Percentiles rank a stretch among this genome's conserved stretches.
Conservation (phyloP, 2,888 invertebrate genomes). For the Melangyna quadrimaculata region DNA sequence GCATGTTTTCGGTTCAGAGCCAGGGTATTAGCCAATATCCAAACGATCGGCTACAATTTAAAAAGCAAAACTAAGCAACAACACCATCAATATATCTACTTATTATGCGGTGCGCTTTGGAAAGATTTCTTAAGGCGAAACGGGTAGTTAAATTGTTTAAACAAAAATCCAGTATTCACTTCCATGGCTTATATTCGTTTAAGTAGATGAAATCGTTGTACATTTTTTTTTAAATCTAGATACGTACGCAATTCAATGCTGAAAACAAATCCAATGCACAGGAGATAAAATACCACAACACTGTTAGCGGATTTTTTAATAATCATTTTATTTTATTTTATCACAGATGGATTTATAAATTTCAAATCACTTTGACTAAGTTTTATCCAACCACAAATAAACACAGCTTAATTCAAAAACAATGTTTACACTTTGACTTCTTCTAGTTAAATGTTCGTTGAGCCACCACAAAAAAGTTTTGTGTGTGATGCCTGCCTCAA, state of each 20-base stretch:
- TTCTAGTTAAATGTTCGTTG: slow-evolving; percentile 36
- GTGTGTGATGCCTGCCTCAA: slow-evolving; percentile 32
- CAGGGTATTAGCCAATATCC: slow-evolving; percentile 38
- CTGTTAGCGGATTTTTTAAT: slow-evolving; percentile 18
- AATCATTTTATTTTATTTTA: slow-evolving; percentile 27
- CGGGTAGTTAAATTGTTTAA: slow-evolving; percentile 43
- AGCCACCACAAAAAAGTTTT: slow-evolving; percentile 12
- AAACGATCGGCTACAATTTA: slow-evolving; percentile 24
- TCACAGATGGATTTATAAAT: slow-evolving; percentile 34
- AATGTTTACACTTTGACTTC: slow-evolving; percentile 44
- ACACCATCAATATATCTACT: background rate
- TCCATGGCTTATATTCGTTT: background rate
- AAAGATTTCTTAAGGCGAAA: slow-evolving; percentile 54
- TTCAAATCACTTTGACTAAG: background rate
- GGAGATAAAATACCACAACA: slow-evolving; percentile 21
- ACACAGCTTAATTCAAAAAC: slow-evolving; percentile 2
- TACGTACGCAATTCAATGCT: slow-evolving; percentile 63
- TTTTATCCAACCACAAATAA: background rate
- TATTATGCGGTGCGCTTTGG: slow-evolving; percentile 11
- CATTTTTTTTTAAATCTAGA: slow-evolving; percentile 6
- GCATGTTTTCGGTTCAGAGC: slow-evolving; percentile 15
- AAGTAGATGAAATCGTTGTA: background rate
- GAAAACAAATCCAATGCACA: slow-evolving; percentile 49
- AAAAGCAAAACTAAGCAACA: slow-evolving; percentile 20
- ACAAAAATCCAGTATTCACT: slow-evolving; percentile 41